These are phyloP conservation scores for Ceraclea dissimilis DNA, from an alignment of 2,888 invertebrate species.

Conservation along the genomic window DNA sequence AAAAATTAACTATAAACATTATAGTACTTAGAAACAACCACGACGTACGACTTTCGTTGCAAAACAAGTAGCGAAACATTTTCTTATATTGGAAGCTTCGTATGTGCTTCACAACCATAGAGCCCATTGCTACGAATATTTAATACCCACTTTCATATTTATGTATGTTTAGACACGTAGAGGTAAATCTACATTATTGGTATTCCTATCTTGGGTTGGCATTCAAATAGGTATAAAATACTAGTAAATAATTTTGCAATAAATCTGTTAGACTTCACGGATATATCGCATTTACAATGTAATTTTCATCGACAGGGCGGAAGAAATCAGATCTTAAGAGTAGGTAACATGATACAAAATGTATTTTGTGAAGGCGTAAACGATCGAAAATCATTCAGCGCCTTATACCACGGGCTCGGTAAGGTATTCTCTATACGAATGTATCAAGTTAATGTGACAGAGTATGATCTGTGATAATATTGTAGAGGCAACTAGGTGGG, in stretches of 20 bases:
- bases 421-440: background rate
- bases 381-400: background rate
- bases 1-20: too few relatives aligned
- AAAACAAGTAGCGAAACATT: too few relatives aligned
- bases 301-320: conserved; percentile 1
- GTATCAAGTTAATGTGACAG: background rate
- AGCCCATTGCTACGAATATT: too few relatives aligned
- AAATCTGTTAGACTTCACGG: background rate
- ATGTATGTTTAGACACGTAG: too few relatives aligned
- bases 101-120: too few relatives aligned
- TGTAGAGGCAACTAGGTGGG: background rate
- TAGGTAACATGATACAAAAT: background rate
- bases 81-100: too few relatives aligned
- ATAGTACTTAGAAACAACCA: too few relatives aligned
- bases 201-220: too few relatives aligned
- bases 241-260: background rate
- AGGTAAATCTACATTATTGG: too few relatives aligned
- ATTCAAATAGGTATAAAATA: background rate
- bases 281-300: background rate
- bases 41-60: too few relatives aligned
- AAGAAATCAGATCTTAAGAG: background rate
- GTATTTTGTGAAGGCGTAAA: conserved; percentile 1
- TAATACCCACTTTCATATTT: too few relatives aligned
- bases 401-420: background rate
- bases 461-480: background rate